A percentile compares a stretch with the other conserved stretches of the same genome.
phyloP scores from a whole-genome alignment of 2,797 vertebrate species.

The Masticophis lateralis region DNA sequence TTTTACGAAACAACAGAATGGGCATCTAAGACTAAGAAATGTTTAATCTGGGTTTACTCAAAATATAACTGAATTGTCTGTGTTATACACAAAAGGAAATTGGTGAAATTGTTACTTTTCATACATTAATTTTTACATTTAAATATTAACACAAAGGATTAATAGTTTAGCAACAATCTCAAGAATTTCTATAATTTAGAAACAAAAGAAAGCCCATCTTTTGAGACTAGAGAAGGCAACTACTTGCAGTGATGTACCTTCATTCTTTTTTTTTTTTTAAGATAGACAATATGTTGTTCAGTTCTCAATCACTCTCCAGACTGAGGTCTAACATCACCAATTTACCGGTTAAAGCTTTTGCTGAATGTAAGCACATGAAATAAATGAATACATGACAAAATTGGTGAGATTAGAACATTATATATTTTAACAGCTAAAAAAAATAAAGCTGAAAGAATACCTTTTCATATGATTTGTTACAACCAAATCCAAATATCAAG shows the following conservation, averaged over 20 bases:
- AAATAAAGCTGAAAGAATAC: conserved; percentile 64
- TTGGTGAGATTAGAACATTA: not conserved
- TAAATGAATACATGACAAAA: conserved; percentile 9
- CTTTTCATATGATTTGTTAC: conserved; percentile 91
- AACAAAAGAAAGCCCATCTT: not conserved
- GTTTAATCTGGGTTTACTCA: not conserved
- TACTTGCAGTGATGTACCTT: not conserved
- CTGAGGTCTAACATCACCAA: not conserved
- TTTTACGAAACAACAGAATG: not conserved
- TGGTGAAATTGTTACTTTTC: not conserved
- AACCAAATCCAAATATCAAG: conserved; percentile 93
- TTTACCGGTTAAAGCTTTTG: not conserved
- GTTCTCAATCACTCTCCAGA: not conserved
- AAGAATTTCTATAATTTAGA: not conserved
- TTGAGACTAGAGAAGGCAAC: not conserved
- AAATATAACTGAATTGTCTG: not conserved
- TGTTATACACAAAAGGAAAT: not conserved
- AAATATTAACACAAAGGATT: not conserved
- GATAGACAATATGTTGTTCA: not conserved
- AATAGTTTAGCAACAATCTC: not conserved
- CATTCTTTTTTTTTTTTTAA: not conserved
- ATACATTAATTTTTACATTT: not conserved
- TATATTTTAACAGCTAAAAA: not conserved
- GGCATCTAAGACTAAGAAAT: not conserved
- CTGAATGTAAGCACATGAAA: not conserved